Evolutionary conservation across 2,888 invertebrate species (phyloP), one percentile per base, ranked within the genome.

Genomic region (Alviniconcha strummeri): DNA sequence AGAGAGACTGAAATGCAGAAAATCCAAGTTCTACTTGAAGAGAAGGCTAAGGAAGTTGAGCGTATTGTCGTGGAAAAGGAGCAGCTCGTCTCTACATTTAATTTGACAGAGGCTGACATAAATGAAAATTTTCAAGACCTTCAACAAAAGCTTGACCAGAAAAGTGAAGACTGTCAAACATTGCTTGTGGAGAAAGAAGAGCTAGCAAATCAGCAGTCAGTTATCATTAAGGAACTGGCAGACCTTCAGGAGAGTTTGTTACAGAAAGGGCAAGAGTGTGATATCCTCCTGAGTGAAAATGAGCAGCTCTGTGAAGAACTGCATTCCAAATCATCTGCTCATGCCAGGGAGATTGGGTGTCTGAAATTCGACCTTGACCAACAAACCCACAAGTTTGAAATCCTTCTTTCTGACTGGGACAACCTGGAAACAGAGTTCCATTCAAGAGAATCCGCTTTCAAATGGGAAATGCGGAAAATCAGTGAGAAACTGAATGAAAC

Each of bases 231-330:
- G 19, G 56, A 75, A 64, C 52, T 15, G 9, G 52, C 56, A 36
- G 54, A 67, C n/a, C 52, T 77, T 52, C 52, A 52, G 5, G 67
- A 55, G 8, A 36, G 77, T 67, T 36, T 82, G 76, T 55, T 56
- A 54, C 54, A 15, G 5, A 69, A 75, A 19, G 69, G 17, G n/a
- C 76, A 82, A 36, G 76, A 82, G 67, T 76, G 19, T 19, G 54
- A 82, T 7, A 82, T 82, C 17, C 11, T 82, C n/a, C 4, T 54
- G 19, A n/a, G 67, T n/a, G 82, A 82, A 55, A 82, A 82, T 67
- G 67, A 82, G 19, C 55, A 36, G 54, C 82, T 77, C n/a, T 19
- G n/a, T 19, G 82, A 82, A 77, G 75, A 76, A 55, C 67, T 77
- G 15, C 74, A 69, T 13, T 82, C 82, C 19, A 15, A 11, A 13